A percentile compares a stretch with the other conserved stretches of the same genome.
These are phyloP conservation scores for Oscheius sp. DNA, from an alignment of 2,888 invertebrate species.

Conservation along the genomic window DNA sequence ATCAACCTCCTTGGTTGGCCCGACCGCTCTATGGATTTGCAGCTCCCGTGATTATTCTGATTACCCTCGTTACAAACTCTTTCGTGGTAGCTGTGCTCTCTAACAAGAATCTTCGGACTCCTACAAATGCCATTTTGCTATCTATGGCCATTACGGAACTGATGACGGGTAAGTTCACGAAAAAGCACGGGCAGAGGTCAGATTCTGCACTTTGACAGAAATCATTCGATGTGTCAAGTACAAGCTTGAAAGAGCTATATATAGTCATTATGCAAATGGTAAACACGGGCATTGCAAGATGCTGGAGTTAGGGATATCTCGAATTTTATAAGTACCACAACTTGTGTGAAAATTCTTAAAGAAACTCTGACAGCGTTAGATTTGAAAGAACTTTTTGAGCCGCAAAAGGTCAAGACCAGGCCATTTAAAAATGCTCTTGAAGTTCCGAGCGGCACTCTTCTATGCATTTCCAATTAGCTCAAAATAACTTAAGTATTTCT, in stretches of 20 bases:
- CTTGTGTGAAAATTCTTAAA: no score
- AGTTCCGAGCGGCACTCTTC: no score
- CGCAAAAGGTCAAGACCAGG: no score
- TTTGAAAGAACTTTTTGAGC: no score
- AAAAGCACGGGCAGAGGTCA: neutral
- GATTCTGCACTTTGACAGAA: no score
- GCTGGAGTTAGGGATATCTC: no score
- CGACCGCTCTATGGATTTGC: constrained; percentile 49
- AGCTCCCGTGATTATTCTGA: constrained; percentile 47
- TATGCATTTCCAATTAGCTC: no score
- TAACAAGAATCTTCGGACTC: constrained; percentile 50
- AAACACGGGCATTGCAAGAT: neutral
- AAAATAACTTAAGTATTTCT: neutral
- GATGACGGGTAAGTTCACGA: constrained; percentile 41
- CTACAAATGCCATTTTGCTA: constrained; percentile 56
- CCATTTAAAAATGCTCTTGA: neutral
- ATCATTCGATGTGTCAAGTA: no score
- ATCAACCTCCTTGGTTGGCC: constrained; percentile 40
- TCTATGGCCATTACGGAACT: constrained; percentile 57
- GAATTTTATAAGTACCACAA: no score
- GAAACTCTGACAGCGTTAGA: no score
- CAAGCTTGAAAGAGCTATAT: no score
- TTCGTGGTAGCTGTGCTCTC: constrained; percentile 52
- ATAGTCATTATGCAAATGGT: neutral
- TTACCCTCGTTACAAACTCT: constrained; percentile 52